phyloP scores from a whole-genome alignment of 1,140 invertebrate genomes.

The Drosophila teissieri region DNA sequence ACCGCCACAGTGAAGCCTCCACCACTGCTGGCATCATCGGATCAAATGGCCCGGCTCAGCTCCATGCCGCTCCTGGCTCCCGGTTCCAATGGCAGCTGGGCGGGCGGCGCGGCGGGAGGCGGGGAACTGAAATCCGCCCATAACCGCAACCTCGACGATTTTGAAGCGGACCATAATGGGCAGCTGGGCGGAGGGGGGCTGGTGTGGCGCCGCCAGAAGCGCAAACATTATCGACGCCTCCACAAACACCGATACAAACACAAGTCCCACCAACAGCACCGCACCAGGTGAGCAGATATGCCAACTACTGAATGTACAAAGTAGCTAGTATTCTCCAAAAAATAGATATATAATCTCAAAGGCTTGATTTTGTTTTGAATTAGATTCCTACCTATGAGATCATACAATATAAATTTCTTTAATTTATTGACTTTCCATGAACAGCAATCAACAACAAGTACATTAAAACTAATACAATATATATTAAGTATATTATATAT shows the following conservation, averaged over 20 bases:
- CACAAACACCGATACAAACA: conserved; percentile 71
- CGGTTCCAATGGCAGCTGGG: conserved; percentile 8
- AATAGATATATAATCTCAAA: too few relatives aligned
- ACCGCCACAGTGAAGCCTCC: conserved; percentile 33
- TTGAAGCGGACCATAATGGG: conserved; percentile 33
- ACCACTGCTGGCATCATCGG: conserved; percentile 18
- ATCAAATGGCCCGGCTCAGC: conserved; percentile 40
- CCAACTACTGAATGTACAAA: conserved; percentile 1
- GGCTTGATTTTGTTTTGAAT: too few relatives aligned
- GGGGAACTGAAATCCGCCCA: conserved; percentile 12
- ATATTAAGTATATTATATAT: too few relatives aligned
- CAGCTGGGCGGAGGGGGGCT: not conserved
- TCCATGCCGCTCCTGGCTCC: not conserved
- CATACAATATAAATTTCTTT: too few relatives aligned
- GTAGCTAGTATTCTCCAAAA: not conserved
- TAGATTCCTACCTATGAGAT: too few relatives aligned
- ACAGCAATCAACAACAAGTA: too few relatives aligned
- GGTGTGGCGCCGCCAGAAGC: conserved; percentile 60
- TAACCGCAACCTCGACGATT: conserved; percentile 39
- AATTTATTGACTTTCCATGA: too few relatives aligned
- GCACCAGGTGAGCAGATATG: conserved; percentile 51
- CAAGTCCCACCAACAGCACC: conserved; percentile 52
- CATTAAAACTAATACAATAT: too few relatives aligned
- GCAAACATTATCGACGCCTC: conserved; percentile 67
- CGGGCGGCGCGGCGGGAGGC: not conserved